Percentiles rank a stretch among this genome's conserved stretches.
Conservation (phyloP, 2,888 invertebrate genomes). For the Geotrupes spiniger region DNA sequence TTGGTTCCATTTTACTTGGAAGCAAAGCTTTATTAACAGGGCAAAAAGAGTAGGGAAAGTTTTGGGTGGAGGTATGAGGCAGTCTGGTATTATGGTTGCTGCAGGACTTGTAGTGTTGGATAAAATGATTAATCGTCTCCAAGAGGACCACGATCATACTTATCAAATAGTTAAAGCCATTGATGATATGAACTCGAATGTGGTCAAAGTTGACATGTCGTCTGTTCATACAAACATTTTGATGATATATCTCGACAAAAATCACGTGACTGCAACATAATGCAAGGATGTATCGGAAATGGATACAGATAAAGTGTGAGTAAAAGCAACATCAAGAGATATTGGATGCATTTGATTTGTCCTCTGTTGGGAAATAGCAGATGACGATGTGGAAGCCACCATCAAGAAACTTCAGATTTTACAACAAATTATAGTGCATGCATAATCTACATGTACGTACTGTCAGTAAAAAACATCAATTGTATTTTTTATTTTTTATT, state of each 20-base stretch:
- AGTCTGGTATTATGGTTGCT: slow-evolving; percentile 87
- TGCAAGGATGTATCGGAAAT: slow-evolving; percentile 50
- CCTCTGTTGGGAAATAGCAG: slow-evolving; percentile 67
- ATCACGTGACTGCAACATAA: slow-evolving; percentile 54
- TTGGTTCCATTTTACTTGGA: slow-evolving; percentile 83
- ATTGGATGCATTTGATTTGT: slow-evolving; percentile 65
- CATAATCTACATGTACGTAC: no score
- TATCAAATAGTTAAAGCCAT: slow-evolving; percentile 66
- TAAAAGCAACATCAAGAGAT: slow-evolving; percentile 62
- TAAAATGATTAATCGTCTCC: slow-evolving; percentile 67
- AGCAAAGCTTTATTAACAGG: slow-evolving; percentile 66
- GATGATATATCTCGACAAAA: slow-evolving; percentile 58
- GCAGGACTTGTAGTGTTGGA: slow-evolving; percentile 85
- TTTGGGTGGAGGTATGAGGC: slow-evolving; percentile 92
- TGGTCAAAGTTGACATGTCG: slow-evolving; percentile 61
- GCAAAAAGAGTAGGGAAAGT: slow-evolving; percentile 80
- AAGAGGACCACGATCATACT: slow-evolving; percentile 72
- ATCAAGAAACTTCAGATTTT: slow-evolving; percentile 68
- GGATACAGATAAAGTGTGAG: slow-evolving; percentile 53
- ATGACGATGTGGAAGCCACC: slow-evolving; percentile 63
- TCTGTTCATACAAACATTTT: slow-evolving; percentile 74
- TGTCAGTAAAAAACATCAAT: no score
- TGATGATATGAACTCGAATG: slow-evolving; percentile 57
- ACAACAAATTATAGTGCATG: no score
- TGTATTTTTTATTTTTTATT: no score